Conservation (phyloP, 2,797 vertebrate species). For the Xenopus petersii region DNA sequence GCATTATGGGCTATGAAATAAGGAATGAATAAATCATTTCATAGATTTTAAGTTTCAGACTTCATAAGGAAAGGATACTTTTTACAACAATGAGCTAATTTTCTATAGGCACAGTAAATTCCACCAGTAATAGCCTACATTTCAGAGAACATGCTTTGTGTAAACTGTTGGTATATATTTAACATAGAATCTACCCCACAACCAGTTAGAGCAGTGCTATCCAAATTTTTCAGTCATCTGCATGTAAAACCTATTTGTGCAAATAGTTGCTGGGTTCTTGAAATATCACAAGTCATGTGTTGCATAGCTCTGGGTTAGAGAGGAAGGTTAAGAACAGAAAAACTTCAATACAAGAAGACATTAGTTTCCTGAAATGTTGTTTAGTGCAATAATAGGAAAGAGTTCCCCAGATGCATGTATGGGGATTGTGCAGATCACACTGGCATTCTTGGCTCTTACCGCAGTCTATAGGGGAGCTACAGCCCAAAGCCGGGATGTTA, state of each 20-base stretch:
- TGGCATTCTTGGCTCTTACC: constrained; percentile 65
- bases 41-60: too few relatives aligned
- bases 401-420: constrained; percentile 10
- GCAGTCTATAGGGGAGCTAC: constrained; percentile 72
- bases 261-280: neutral
- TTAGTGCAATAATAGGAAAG: constrained; percentile 42
- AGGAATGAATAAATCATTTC: too few relatives aligned
- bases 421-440: constrained; percentile 23
- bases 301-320: neutral
- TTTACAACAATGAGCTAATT: too few relatives aligned
- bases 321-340: constrained; percentile 9
- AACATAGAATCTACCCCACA: constrained; percentile 8
- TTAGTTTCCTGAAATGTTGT: constrained; percentile 53
- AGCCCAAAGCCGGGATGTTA: constrained; percentile 66
- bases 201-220: constrained; percentile 6
- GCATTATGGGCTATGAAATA: too few relatives aligned
- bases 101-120: neutral
- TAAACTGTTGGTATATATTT: neutral
- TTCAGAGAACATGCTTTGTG: constrained; percentile 1
- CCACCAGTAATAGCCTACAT: neutral
- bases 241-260: neutral
- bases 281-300: neutral
- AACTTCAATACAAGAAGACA: neutral
- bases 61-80: too few relatives aligned
- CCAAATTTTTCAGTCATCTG: neutral